Evolutionary conservation across 2,797 vertebrate species (phyloP).

Genomic region (Tolypeutes matacus): DNA sequence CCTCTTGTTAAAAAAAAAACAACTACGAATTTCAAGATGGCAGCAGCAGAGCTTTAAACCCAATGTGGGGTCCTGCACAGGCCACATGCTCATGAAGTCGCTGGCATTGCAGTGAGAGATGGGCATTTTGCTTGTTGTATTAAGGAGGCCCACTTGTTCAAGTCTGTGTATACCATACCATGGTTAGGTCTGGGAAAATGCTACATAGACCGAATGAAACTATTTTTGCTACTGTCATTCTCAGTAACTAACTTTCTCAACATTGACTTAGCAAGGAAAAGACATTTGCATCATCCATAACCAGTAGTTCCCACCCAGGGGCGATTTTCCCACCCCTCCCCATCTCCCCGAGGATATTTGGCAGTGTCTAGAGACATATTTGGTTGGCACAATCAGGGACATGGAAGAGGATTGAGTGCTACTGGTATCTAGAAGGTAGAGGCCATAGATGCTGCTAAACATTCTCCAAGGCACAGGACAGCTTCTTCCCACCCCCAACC

Average conservation of each 20-base stretch:
- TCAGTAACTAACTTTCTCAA: neutral
- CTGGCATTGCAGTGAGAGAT: neutral
- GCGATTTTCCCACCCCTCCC: neutral
- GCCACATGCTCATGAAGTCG: neutral
- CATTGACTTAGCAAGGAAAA: constrained; percentile 26
- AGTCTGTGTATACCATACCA: neutral
- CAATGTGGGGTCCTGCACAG: neutral
- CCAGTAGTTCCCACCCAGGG: neutral
- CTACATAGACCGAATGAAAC: neutral
- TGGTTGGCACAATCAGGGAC: no score
- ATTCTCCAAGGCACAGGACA: no score
- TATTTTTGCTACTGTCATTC: neutral
- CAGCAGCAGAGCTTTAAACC: neutral
- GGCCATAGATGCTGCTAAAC: neutral
- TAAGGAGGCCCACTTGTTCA: neutral
- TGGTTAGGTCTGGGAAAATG: neutral
- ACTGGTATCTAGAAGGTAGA: neutral
- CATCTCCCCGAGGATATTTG: neutral
- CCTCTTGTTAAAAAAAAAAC: neutral
- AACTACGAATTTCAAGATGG: neutral
- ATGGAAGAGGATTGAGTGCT: neutral
- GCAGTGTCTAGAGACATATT: neutral
- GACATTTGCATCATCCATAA: neutral
- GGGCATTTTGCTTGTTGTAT: neutral
- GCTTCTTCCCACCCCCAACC: fast-evolving